phyloP scores from a whole-genome alignment of 2,797 vertebrate species.

The Helostoma temminkii region DNA sequence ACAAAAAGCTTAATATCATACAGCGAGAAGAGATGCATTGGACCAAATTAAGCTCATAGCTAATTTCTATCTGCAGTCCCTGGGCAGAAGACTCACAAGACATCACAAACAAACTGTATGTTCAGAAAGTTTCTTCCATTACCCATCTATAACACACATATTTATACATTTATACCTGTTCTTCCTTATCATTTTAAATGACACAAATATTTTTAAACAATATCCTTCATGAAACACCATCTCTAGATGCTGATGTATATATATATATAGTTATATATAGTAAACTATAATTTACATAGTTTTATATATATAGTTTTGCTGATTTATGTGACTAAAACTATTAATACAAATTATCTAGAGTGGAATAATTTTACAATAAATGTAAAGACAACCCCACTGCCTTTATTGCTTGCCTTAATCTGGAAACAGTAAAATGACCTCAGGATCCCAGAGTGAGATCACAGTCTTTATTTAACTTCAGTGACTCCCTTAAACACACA shows the following conservation, averaged over 20 bases:
- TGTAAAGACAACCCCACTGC: slow-evolving; percentile 15
- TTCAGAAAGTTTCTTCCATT: not conserved
- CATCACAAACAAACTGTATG: not conserved
- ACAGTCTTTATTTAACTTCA: slow-evolving; percentile 71
- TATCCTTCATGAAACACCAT: no score
- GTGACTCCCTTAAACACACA: slow-evolving; percentile 67
- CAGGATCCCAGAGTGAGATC: slow-evolving; percentile 73
- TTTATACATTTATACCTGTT: not conserved
- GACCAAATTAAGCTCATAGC: no score
- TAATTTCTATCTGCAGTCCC: no score
- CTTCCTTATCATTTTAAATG: no score
- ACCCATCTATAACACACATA: not conserved
- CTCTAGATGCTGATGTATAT: no score
- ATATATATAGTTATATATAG: no score
- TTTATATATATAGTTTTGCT: no score
- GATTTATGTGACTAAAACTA: not conserved
- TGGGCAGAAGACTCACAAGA: no score
- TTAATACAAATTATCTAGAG: not conserved
- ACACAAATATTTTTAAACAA: no score
- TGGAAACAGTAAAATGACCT: slow-evolving; percentile 70
- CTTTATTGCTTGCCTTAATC: slow-evolving; percentile 46
- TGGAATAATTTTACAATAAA: slow-evolving; percentile 12
- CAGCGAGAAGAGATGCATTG: no score
- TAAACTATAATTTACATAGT: no score
- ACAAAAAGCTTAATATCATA: no score